Evolutionary conservation across 2,888 invertebrate genomes (phyloP).

Genomic region (Agrypnus murinus): DNA sequence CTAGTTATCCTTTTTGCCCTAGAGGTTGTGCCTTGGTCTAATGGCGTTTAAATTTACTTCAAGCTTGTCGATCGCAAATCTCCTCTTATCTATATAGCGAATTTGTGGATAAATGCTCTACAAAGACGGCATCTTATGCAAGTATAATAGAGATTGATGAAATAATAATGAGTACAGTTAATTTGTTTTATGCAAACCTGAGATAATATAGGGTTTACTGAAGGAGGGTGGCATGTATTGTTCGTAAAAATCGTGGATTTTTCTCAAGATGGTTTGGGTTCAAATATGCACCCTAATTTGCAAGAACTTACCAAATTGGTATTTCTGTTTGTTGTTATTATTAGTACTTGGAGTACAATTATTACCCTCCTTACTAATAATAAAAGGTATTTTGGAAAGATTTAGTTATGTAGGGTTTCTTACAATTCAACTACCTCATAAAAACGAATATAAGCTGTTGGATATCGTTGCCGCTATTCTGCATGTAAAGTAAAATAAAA

Average conservation of each 20-base stretch:
- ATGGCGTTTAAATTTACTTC: constrained; percentile 21
- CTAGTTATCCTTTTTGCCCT: constrained; percentile 20
- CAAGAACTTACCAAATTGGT: no score
- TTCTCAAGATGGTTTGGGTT: no score
- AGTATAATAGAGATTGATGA: no score
- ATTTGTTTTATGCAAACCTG: no score
- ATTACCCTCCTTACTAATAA: constrained; percentile 5
- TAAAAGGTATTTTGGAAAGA: constrained; percentile 3
- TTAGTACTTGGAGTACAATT: background rate
- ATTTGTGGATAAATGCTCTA: no score
- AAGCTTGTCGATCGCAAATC: background rate
- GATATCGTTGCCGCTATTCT: constrained; percentile 18
- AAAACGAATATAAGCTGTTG: constrained; percentile 29
- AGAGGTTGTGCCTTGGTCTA: constrained; percentile 8
- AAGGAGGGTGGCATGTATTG: no score
- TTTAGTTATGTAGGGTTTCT: constrained; percentile 22
- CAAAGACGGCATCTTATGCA: no score
- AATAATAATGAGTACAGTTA: no score
- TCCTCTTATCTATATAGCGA: no score
- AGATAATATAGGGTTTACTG: no score
- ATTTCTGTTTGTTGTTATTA: background rate
- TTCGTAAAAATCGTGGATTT: no score
- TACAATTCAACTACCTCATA: constrained; percentile 33
- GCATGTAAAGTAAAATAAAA: constrained; percentile 34
- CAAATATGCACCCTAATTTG: no score